A percentile compares a stretch with the other conserved stretches of the same genome.
phyloP scores from a whole-genome alignment of 1,140 invertebrate species.

The Drosophila biarmipes region DNA sequence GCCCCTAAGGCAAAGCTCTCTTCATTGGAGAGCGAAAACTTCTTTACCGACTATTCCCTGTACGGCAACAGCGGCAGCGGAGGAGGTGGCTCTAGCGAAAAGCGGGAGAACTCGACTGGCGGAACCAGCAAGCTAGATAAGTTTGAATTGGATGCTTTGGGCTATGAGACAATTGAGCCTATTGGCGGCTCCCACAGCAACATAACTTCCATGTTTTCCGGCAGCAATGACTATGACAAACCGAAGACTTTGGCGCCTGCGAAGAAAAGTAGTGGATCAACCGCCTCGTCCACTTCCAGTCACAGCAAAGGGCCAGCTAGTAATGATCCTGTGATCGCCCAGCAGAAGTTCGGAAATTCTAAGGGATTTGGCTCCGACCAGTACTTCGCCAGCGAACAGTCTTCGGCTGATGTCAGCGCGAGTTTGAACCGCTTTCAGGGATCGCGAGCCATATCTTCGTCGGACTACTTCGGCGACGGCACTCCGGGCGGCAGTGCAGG shows the following conservation, averaged over 20 bases:
- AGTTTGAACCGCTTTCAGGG: conserved; percentile 91
- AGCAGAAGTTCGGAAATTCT: conserved; percentile 97
- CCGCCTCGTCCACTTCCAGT: conserved; percentile 1
- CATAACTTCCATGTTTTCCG: conserved; percentile 80
- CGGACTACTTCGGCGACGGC: conserved; percentile 95
- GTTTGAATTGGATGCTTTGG: conserved; percentile 75
- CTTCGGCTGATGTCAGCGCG: conserved; percentile 61
- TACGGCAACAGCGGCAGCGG: conserved; percentile 51
- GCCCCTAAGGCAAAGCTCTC: conserved; percentile 77
- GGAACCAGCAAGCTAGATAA: conserved; percentile 70
- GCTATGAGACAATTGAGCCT: conserved; percentile 82
- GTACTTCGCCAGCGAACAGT: conserved; percentile 92
- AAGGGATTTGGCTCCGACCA: conserved; percentile 99
- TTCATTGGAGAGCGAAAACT: conserved; percentile 62
- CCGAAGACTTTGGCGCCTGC: conserved; percentile 38
- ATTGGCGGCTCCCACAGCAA: conserved; percentile 75
- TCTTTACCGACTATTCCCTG: conserved; percentile 85
- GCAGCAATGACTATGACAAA: conserved; percentile 52
- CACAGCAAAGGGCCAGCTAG: conserved; percentile 47
- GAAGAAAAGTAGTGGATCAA: conserved; percentile 3
- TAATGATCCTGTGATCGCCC: conserved; percentile 87
- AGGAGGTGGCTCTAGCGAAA: conserved; percentile 40
- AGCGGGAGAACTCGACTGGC: conserved; percentile 40
- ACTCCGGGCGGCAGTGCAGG: conserved; percentile 57
- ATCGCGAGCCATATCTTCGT: conserved; percentile 96